Evolutionary conservation across 2,113 vertebrate species (phyloP), one percentile per base, ranked within the genome.

Genomic region (Coregonus clupeaformis): DNA sequence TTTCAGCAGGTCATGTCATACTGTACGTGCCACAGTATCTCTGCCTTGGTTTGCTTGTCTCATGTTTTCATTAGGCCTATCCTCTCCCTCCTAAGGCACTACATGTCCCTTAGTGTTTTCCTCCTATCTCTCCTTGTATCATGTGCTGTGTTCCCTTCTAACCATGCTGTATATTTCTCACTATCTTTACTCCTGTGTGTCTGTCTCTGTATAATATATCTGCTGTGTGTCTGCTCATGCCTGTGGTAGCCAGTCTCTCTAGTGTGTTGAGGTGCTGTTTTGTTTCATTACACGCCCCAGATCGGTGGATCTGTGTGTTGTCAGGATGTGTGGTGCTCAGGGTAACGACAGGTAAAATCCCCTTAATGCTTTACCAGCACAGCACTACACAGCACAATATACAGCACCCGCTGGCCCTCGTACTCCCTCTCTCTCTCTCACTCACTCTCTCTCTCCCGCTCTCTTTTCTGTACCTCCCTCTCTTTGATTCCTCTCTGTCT

Each of bases 251-350:
- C 77, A 16, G 12, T 5, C 69, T 73, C 67, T 74, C 64, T 74
- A 76, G 62, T 84, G 65, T 89, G 83, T 60, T 85, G 80, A 89
- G 80, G 16, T 13, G 81, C 83, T 91, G 72, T 92, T 91, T 80
- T 90, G 84, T 77, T 59, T 90, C 84, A 85, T 90, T 90, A 85
- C 89, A 88, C 86, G 89, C 90, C 86, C 81, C 90, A 93, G 90
- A 88, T 90, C 89, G 84, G 85, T 90, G 87, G 88, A 92, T 88
- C 81, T 92, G 81, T 89, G 90, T 92, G 90, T 92, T 91, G 69
- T 90, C 81, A 83, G 83, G 87, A 91, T 91, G 45, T 92, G 90
- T 90, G 73, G 90, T 90, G 73, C 85, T 49, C 88, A 88, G 83
- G 85, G 82, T 71, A 89, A 82, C 22, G 84, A 91, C 86, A 92